Base-by-base conservation (phyloP, 2,113 vertebrate species). In the Carettochelys insculpta region DNA sequence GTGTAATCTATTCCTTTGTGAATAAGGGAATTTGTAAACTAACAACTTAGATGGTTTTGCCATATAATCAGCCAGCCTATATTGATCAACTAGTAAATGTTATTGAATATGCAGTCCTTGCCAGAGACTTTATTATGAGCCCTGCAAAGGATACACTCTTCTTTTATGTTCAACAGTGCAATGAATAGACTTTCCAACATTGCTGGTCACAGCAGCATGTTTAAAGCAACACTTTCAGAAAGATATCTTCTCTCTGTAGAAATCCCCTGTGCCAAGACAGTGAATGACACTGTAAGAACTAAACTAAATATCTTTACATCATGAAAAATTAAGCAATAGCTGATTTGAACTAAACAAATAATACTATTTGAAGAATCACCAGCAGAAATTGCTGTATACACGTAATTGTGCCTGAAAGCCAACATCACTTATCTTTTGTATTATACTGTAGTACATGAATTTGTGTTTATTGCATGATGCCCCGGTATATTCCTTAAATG, bases 11-110 rank as follows among this genome's bases (percentile, higher is more conserved):
- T 97, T 95, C 95, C 91, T 93, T 90, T 95, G 83, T 97, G 93
- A 98, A 97, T 96, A 97, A 98, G 97, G 97, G 96, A 97, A 95
- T 90, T 94, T 96, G 92, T 97, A 96, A 97, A 97, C 94, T 95
- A 96, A 97, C 94, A 95, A 87, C 91, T 94, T 89, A 95, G 92
- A 97, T 93, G 5, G 94, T 96, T 97, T 96, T 90, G 96, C 96
- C 95, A 8, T 97, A 96, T 97, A 97, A 97, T 97, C 96, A 96
- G 94, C 79, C 89, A 94, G 78, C 95, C 92, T 97, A 96, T 96
- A 92, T 95, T 92, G 95, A 95, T 97, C 90, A 97, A 97, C 83
- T 92, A 98, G 97, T 97, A 97, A 98, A 97, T 95, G 95, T 97
- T 95, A 97, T 1, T 95, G 92, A 92, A 92, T 97, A 96, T 97